These are phyloP conservation scores for Crotalus adamanteus DNA, from an alignment of 2,797 vertebrate genomes.

Conservation along the genomic window DNA sequence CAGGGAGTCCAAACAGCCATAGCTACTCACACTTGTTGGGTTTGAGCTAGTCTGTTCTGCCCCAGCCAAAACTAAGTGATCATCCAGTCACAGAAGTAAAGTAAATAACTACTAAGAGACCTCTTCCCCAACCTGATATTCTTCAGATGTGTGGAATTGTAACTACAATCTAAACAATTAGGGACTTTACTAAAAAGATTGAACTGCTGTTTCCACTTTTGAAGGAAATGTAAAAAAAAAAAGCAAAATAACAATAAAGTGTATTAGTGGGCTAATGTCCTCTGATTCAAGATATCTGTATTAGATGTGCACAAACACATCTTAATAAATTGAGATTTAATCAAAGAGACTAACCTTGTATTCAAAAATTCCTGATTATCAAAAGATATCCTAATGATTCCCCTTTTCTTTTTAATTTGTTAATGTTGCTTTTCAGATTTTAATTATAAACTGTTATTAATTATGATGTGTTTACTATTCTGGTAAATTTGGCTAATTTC, in stretches of 20 bases:
- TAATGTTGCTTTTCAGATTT: not conserved
- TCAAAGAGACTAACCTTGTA: not conserved
- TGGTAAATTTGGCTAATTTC: not conserved
- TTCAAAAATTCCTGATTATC: not conserved
- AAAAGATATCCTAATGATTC: not conserved
- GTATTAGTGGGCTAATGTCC: not conserved
- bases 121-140: not conserved
- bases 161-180: not conserved
- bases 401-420: not conserved
- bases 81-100: not conserved
- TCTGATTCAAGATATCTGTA: not conserved
- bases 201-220: not conserved
- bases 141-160: not conserved
- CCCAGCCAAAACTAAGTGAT: not conserved
- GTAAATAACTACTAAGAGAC: too few species aligned
- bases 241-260: not conserved
- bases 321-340: not conserved
- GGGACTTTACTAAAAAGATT: not conserved
- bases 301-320: not conserved
- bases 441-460: not conserved
- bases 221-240: not conserved
- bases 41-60: not conserved
- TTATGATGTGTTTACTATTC: not conserved
- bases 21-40: not conserved
- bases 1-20: not conserved